Evolutionary conservation across 2,113 vertebrate genomes (phyloP).

Genomic region (Ornithorhynchus anatinus): DNA sequence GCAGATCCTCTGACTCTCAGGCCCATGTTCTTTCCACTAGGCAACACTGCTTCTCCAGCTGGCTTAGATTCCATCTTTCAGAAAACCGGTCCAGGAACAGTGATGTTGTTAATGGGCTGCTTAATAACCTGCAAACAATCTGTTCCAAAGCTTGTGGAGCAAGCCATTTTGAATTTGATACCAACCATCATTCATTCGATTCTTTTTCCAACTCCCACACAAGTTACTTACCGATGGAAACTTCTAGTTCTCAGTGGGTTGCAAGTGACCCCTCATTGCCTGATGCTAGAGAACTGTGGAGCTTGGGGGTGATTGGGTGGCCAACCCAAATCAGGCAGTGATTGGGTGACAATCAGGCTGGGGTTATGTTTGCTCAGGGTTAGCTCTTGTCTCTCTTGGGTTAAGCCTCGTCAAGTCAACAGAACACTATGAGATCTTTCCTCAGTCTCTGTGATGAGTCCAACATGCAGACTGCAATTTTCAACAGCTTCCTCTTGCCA

Average conservation of each 20-base stretch:
- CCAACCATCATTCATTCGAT: not conserved
- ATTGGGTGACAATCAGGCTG: no score
- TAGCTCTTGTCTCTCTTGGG: no score
- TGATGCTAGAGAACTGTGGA: no score
- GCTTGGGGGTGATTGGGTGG: no score
- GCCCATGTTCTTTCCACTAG: not conserved
- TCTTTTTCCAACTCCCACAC: not conserved
- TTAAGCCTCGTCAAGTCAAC: no score
- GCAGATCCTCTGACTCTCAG: not conserved
- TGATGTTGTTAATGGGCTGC: not conserved
- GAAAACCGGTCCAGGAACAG: not conserved
- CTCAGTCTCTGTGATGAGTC: no score
- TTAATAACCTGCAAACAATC: not conserved
- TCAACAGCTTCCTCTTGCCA: no score
- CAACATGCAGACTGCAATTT: no score
- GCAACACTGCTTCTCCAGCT: not conserved
- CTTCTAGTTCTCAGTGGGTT: not conserved
- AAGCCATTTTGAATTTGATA: not conserved
- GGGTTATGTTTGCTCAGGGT: no score
- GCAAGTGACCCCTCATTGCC: not conserved
- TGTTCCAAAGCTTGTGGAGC: no score
- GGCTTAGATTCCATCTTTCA: not conserved
- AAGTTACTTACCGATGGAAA: not conserved
- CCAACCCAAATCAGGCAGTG: no score
- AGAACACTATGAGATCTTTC: no score